Evolutionary conservation across 2,888 invertebrate genomes (phyloP), one percentile per base, ranked within the genome.

Genomic region (Halictus ligatus): DNA sequence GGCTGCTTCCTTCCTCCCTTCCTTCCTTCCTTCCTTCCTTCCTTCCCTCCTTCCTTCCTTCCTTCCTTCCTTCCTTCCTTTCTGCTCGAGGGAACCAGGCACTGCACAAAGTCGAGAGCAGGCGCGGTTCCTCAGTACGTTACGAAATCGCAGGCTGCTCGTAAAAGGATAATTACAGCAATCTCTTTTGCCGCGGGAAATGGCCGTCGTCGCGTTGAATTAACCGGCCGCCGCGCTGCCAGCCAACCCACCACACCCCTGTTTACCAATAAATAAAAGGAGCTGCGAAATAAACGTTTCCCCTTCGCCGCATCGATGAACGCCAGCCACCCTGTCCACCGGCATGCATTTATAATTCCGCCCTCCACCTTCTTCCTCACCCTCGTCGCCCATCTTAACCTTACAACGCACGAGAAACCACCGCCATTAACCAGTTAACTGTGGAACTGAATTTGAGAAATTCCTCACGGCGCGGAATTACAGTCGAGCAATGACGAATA

Each of bases 111-210:
- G 54, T 58, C 64, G 76, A n/a, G 25, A 46, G 13, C 6, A 43
- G n/a, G 13, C n/a, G 29, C 71, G 78, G 77, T 40, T 80, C 48
- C 71, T 79, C 21, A 29, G 18, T 25, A 48, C 79, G 80, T 77
- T 77, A 73, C 86, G 80, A 88, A 84, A 89, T 86, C 86, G 80
- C 83, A 75, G 74, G 29, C 29, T 50, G 67, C 79, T 78, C 81
- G 67, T 86, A 88, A 88, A 89, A 85, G 83, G 88, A 89, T 88
- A 89, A 89, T 90, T 90, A 81, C 79, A 75, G 80, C 81, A 78
- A 84, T 90, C 84, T 77, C 84, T 79, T 84, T 88, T 88, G 80
- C 81, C 69, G 58, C 75, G 79, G 72, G 64, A 81, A 88, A 83
- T 82, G 85, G 75, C 80, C 73, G 78, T 80, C 78, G 82, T 84